Percentiles rank a stretch among this genome's conserved stretches.
Conservation (phyloP, 2,888 invertebrate species). For the Coelogynopora nodosa region DNA sequence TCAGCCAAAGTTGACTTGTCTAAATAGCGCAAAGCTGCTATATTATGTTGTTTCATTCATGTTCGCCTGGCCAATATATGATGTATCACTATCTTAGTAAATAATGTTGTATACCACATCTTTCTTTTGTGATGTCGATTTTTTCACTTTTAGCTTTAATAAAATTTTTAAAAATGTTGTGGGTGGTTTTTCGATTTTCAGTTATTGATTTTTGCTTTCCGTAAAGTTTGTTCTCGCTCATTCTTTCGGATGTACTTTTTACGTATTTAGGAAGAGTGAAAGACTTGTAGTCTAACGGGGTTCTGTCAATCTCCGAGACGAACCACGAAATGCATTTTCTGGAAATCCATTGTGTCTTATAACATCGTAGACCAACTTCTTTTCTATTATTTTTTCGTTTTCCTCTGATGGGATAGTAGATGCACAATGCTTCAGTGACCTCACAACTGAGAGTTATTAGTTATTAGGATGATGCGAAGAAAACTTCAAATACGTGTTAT, state of each 20-base stretch:
- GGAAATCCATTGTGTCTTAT: slow-evolving; percentile 22
- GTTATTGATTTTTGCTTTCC: slow-evolving; percentile 11
- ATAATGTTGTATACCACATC: neutral
- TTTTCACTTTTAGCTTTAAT: neutral
- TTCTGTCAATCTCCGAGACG: neutral
- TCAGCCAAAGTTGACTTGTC: neutral
- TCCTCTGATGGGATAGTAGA: slow-evolving; percentile 16
- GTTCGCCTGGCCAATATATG: neutral
- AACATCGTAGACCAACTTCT: slow-evolving; percentile 11
- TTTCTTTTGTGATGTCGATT: neutral
- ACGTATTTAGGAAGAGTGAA: neutral
- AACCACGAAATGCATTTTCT: neutral
- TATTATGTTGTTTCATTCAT: slow-evolving; percentile 4
- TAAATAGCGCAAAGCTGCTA: neutral
- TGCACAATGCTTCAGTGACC: neutral
- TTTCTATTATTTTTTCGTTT: neutral
- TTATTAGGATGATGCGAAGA: slow-evolving; percentile 28
- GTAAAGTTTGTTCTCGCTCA: neutral
- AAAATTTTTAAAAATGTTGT: neutral
- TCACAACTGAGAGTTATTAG: slow-evolving; percentile 13
- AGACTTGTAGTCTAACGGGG: neutral
- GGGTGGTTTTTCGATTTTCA: slow-evolving; percentile 10
- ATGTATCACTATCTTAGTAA: neutral
- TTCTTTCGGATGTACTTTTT: slow-evolving; percentile 12
- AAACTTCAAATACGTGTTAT: slow-evolving; percentile 15